phyloP scores from a whole-genome alignment of 2,113 vertebrate genomes.

The Etheostoma spectabile region DNA sequence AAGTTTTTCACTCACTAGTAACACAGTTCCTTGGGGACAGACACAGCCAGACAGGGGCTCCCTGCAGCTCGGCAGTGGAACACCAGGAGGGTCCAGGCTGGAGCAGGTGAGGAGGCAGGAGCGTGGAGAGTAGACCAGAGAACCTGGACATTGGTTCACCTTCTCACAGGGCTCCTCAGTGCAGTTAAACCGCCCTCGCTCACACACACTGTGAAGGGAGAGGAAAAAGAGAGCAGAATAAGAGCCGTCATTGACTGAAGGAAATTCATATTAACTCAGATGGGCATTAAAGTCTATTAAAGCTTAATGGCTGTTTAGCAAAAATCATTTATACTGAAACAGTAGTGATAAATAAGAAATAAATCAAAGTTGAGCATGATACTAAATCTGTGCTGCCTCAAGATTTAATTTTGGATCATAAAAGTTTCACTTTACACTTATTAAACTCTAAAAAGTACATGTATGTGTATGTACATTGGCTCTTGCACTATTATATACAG shows the following conservation, averaged over 20 bases:
- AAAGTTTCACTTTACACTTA: background rate
- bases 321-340: background rate
- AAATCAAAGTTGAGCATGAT: background rate
- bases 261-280: background rate
- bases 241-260: background rate
- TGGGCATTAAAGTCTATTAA: background rate
- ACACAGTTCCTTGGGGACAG: conserved; percentile 87
- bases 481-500: too few species aligned
- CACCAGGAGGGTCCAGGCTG: conserved; percentile 63
- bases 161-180: conserved; percentile 75
- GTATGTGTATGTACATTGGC: background rate
- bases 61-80: conserved; percentile 71
- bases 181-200: conserved; percentile 87
- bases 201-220: conserved; percentile 80
- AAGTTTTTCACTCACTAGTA: conserved; percentile 83
- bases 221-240: background rate
- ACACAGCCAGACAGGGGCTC: conserved; percentile 86
- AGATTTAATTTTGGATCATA: background rate
- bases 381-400: background rate
- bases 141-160: conserved; percentile 82
- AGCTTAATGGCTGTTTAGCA: background rate
- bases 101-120: conserved; percentile 91
- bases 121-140: conserved; percentile 83
- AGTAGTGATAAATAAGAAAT: too few species aligned
- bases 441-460: background rate